Base-by-base conservation (phyloP, 2,113 vertebrate species). In the Elgaria multicarinata region DNA sequence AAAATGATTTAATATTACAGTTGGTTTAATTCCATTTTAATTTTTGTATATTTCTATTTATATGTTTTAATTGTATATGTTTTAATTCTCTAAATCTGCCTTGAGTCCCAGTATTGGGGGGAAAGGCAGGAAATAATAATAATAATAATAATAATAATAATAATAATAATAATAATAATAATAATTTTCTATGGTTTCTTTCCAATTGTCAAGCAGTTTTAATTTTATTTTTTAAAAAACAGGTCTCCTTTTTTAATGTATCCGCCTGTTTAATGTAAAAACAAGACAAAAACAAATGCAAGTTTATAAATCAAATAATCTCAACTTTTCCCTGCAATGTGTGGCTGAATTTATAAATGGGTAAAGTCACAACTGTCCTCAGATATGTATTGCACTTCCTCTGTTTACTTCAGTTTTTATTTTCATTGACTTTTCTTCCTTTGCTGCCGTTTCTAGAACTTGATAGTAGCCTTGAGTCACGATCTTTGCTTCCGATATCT, bases 401-500 rank as follows among this genome's bases (percentile, higher is more conserved):
- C 0, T 74, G 22, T 62, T 20, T 62, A 62, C 6, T 93, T 1
- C 24, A 50, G 79, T 81, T 12, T 8, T 89, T 75, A 28, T 88
- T 93, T 90, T 82, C 0, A 71, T 84, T 39, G 85, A 31, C 22
- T 91, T 88, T 46, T 50, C 31, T 5, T 18, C 8, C 33, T 86
- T 85, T 86, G 53, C 0, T 1, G 2, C 53, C 77, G 8, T 74
- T 85, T 92, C 91, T 66, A 46, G 55, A 44, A 77, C 36, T 79
- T 90, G 26, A 77, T 85, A 72, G 26, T 64, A 90, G 39, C 1
- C 2, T 12, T 86, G 42, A 90, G 20, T 69, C 75, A 85, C 87
- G 44, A 13, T 90, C 2, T 87, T 85, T 89, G 31, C n/a, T 89
- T 92, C 89, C 92, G 67, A 74, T 89, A 50, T 87, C 42, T 87